Evolutionary conservation across 2,797 vertebrate genomes (phyloP).

Genomic region (Gymnoscopelus braueri): DNA sequence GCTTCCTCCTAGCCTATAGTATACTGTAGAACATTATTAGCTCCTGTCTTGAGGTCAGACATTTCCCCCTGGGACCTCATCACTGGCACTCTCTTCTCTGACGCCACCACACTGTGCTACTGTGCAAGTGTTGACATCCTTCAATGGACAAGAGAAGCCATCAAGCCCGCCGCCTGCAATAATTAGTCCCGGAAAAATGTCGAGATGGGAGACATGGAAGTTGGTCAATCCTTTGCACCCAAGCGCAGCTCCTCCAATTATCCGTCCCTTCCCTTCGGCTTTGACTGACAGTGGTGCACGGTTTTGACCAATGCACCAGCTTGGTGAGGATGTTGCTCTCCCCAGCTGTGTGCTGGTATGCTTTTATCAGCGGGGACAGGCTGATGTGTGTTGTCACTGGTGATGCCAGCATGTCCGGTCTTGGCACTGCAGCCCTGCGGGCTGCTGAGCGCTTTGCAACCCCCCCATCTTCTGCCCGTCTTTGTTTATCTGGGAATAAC

Average conservation of each 20-base stretch:
- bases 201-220: conserved; percentile 37
- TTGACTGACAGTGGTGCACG: conserved; percentile 69
- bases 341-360: conserved; percentile 38
- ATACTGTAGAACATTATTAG: conserved; percentile 73
- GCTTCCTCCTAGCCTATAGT: conserved; percentile 43
- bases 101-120: conserved; percentile 28
- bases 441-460: conserved; percentile 49
- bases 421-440: conserved; percentile 27
- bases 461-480: conserved; percentile 43
- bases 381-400: conserved; percentile 52
- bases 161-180: conserved; percentile 56
- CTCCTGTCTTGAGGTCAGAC: conserved; percentile 67
- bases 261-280: conserved; percentile 51
- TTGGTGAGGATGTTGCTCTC: conserved; percentile 51
- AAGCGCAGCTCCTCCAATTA: conserved; percentile 66
- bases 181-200: conserved; percentile 63
- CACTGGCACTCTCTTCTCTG: conserved; percentile 60
- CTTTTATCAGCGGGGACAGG: conserved; percentile 69
- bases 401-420: conserved; percentile 37
- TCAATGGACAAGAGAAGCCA: conserved; percentile 55
- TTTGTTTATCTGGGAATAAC: conserved; percentile 78
- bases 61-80: conserved; percentile 60
- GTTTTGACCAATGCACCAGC: conserved; percentile 46
- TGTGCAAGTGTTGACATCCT: conserved; percentile 64
- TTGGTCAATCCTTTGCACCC: conserved; percentile 55